Base-by-base conservation (phyloP, 2,888 invertebrate species). In the Idaea aversata region DNA sequence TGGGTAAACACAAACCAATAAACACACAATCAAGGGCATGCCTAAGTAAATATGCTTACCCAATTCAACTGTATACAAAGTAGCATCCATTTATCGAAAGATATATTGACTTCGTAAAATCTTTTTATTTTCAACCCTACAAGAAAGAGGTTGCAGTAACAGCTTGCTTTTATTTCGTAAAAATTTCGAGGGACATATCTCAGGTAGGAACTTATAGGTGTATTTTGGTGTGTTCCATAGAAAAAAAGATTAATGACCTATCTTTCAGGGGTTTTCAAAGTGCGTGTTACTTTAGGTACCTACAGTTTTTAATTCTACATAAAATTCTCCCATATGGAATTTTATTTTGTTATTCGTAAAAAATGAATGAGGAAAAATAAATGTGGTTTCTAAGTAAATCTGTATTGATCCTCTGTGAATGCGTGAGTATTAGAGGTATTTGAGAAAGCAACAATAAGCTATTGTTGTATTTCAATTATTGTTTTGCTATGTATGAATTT, bases 81-180 rank as follows among this genome's bases (percentile, higher is more conserved):
- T 65, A 70, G 70, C 61, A 57, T 64, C 78, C 77, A 79, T 73
- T 71, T 77, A 77, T 71, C 77, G 74, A 72, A 80, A 84, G 82
- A 85, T 85, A 85, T 82, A 87, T 85, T 75, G 83, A 77, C 75
- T 74, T 72, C 67, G 82, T 83, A 80, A 78, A 81, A 83, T 79
- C 75, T 85, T 86, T 73, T 85, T 86, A 81, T 81, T 82, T 77
- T 78, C 75, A 74, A 70, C 70, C 67, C 65, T 67, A 67, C 70
- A 70, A 70, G 70, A 71, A 72, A 67, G 74, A 75, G 74, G 76
- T 76, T 73, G 71, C 67, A 72, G 83, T 83, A 85, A 85, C 82
- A 82, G 82, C 84, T 83, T 83, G 83, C 84, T 83, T 86, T 87
- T 87, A 84, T 86, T 84, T 83, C 77, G 78, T 75, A 73, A 82